A percentile compares a stretch with the other conserved stretches of the same genome.
Evolutionary conservation across 2,888 invertebrate species (phyloP).

Genomic region (Resseliella maxima): DNA sequence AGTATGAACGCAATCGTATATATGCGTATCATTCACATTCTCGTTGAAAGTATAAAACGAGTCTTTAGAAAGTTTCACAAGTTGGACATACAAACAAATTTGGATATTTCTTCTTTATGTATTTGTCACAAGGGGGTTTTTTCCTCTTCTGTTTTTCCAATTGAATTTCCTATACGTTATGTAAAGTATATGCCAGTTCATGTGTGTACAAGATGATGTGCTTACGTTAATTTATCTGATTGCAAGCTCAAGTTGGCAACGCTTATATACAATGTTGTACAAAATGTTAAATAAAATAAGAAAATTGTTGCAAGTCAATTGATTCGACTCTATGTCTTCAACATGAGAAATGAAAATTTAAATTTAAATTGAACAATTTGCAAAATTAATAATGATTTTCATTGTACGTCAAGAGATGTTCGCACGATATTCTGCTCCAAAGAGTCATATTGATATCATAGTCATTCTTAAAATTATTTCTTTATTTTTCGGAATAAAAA

Average conservation of each 20-base stretch:
- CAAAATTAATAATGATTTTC: background rate
- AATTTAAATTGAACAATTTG: background rate
- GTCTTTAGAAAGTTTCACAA: background rate
- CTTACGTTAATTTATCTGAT: constrained; percentile 44
- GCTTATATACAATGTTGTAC: background rate
- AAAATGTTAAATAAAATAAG: background rate
- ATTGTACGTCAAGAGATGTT: background rate
- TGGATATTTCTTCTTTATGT: background rate
- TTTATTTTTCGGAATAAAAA: too few species aligned
- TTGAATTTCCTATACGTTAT: background rate
- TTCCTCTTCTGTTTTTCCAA: background rate
- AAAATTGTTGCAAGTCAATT: background rate
- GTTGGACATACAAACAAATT: background rate
- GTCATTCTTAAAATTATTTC: too few species aligned
- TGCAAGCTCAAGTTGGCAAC: background rate
- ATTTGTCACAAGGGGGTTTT: background rate
- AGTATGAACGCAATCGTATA: too few species aligned
- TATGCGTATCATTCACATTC: too few species aligned
- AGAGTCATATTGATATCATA: too few species aligned
- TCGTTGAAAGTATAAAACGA: background rate
- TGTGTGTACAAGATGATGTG: background rate
- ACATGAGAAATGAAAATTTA: background rate
- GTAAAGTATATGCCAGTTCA: background rate
- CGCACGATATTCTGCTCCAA: background rate
- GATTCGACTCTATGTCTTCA: background rate